Evolutionary conservation across 2,888 invertebrate genomes (phyloP).

Genomic region (Cancer borealis): DNA sequence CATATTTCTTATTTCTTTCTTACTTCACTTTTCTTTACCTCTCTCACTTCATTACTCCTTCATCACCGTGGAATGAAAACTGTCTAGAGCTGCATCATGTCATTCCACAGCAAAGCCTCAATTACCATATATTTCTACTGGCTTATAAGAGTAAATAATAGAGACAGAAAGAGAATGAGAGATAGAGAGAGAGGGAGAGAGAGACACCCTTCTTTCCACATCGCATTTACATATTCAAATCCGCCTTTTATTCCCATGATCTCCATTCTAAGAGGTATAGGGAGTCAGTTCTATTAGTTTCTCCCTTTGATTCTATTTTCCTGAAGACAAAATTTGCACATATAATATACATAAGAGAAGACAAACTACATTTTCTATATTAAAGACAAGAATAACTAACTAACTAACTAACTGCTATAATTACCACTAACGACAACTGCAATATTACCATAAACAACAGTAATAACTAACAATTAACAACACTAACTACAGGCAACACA

Average conservation of each 20-base stretch:
- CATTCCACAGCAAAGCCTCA: background rate
- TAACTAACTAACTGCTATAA: background rate
- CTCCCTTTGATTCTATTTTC: background rate
- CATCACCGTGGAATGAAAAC: background rate
- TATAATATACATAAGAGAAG: too few species aligned
- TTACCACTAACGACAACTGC: background rate
- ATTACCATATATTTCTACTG: background rate
- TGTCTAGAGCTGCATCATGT: background rate
- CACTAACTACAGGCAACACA: too few species aligned
- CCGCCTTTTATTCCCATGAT: background rate
- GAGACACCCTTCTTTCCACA: background rate
- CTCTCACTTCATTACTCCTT: background rate
- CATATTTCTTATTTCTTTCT: background rate
- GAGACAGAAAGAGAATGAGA: constrained; percentile 42
- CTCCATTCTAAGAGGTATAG: background rate
- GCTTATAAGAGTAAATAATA: background rate
- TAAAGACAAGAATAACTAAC: background rate
- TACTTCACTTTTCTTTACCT: background rate
- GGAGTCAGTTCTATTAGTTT: background rate
- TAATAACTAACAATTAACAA: too few species aligned
- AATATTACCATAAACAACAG: background rate
- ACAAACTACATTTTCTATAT: too few species aligned
- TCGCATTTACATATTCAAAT: background rate
- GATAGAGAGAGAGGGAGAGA: constrained; percentile 39
- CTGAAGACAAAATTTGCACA: background rate